A percentile compares a stretch with the other conserved stretches of the same genome.
phyloP scores from a whole-genome alignment of 2,113 vertebrate species.

The Gymnocephalus cernua region DNA sequence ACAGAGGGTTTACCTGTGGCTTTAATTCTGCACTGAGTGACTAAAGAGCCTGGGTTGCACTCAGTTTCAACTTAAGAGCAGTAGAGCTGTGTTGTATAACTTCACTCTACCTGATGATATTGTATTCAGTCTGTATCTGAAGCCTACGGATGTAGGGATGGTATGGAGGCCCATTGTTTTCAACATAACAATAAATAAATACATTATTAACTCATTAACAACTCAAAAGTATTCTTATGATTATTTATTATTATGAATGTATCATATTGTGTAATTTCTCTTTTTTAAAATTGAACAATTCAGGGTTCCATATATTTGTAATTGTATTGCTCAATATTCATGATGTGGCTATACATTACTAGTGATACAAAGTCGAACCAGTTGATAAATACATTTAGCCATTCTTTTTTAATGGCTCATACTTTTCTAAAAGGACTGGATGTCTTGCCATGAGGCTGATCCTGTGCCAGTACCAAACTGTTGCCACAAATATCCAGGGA shows the following conservation, averaged over 20 bases:
- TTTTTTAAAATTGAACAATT: neutral
- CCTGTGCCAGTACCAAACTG: conserved; percentile 57
- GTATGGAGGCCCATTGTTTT: neutral
- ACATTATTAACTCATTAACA: neutral
- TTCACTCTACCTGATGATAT: neutral
- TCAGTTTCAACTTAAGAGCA: neutral
- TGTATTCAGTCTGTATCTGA: neutral
- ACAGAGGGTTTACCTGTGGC: neutral
- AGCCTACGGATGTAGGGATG: neutral
- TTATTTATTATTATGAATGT: too few relatives aligned
- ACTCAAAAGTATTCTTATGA: too few relatives aligned
- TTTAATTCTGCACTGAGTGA: neutral
- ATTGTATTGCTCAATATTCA: neutral
- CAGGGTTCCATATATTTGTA: neutral
- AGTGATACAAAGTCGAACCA: neutral
- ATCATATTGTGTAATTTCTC: neutral
- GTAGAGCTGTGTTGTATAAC: conserved; percentile 2
- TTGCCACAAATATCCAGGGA: conserved; percentile 39
- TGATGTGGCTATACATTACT: neutral
- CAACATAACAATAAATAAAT: neutral
- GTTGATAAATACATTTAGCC: neutral
- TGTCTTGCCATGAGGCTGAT: conserved; percentile 47
- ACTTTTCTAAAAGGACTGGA: conserved; percentile 63
- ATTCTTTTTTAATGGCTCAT: neutral
- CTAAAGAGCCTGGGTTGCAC: neutral